phyloP scores from a whole-genome alignment of 1,140 invertebrate species.

The Zaprionus kolodkinae region DNA sequence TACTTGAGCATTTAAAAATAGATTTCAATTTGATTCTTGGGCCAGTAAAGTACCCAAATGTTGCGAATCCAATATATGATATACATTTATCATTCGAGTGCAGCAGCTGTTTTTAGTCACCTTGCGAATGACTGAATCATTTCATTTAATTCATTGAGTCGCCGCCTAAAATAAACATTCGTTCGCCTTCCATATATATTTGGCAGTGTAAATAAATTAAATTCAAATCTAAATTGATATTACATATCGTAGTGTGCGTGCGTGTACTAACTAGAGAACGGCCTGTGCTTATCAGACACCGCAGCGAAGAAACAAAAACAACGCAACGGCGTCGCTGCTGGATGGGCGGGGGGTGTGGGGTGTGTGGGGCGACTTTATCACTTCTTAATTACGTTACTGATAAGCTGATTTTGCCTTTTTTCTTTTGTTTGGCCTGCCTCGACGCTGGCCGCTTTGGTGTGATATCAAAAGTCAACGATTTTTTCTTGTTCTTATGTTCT shows the following conservation, averaged over 20 bases:
- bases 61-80: not conserved
- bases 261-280: slow-evolving; percentile 32
- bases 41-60: not conserved
- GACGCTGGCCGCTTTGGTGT: slow-evolving; percentile 35
- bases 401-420: slow-evolving; percentile 64
- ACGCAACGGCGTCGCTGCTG: slow-evolving; percentile 39
- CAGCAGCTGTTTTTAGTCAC: slow-evolving; percentile 38
- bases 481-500: slow-evolving; percentile 22
- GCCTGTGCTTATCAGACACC: slow-evolving; percentile 56
- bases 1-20: not conserved
- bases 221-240: slow-evolving; percentile 82
- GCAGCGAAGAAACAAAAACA: slow-evolving; percentile 15
- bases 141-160: slow-evolving; percentile 53
- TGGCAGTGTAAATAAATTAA: slow-evolving; percentile 78
- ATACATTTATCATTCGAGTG: slow-evolving; percentile 16
- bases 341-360: slow-evolving; percentile 27
- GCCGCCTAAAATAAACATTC: slow-evolving; percentile 63
- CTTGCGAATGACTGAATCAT: slow-evolving; percentile 56
- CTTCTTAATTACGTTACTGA: slow-evolving; percentile 80
- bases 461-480: slow-evolving; percentile 55
- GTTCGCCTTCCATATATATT: slow-evolving; percentile 44
- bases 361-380: slow-evolving; percentile 65
- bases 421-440: slow-evolving; percentile 42
- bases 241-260: slow-evolving; percentile 48
- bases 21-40: not conserved